Conservation (phyloP, 2,888 invertebrate species). For the Erpobdella octoculata region DNA sequence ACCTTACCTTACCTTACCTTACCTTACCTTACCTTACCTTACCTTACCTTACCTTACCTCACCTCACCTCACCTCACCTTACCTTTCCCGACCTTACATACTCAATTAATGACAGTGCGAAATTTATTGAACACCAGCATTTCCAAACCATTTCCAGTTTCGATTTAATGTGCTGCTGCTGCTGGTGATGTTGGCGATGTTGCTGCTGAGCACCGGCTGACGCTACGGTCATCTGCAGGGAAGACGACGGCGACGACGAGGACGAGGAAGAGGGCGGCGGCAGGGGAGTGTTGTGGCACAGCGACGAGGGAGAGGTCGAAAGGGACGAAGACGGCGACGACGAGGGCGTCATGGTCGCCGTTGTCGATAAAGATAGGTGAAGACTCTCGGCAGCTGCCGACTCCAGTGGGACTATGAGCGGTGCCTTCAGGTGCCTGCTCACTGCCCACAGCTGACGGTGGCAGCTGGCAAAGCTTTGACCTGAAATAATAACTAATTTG, state of each 20-base stretch:
- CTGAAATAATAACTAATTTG: too few species aligned
- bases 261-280: not conserved
- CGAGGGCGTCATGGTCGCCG: not conserved
- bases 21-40: too few species aligned
- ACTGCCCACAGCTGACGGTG: not conserved
- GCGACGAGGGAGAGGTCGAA: conserved; percentile 6
- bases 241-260: conserved; percentile 10
- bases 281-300: not conserved
- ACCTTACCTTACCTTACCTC: too few species aligned
- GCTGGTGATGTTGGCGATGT: not conserved
- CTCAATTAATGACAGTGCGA: not conserved
- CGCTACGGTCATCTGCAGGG: too few species aligned
- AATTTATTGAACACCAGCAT: not conserved
- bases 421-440: conserved; percentile 4
- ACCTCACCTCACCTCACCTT: too few species aligned
- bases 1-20: too few species aligned
- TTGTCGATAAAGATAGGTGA: not conserved
- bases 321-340: not conserved
- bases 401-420: not conserved
- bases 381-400: not conserved
- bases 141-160: not conserved
- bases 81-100: too few species aligned
- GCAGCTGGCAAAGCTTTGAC: too few species aligned
- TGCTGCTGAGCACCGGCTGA: too few species aligned
- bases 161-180: not conserved